Evolutionary conservation across 2,888 invertebrate genomes (phyloP).

Genomic region (Diplolepis rosae): DNA sequence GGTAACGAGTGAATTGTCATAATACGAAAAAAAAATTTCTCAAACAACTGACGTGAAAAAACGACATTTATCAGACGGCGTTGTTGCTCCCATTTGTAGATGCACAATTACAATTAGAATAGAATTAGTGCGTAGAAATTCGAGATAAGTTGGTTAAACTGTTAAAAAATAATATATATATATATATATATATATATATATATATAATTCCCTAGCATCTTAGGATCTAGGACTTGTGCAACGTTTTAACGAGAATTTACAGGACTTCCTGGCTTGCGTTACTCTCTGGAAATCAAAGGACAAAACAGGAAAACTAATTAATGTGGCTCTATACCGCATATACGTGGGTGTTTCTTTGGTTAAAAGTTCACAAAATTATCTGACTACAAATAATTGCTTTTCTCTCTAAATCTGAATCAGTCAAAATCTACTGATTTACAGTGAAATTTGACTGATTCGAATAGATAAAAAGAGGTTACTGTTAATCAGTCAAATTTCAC

Average conservation of each 20-base stretch:
- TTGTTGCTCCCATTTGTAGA: slow-evolving; percentile 73
- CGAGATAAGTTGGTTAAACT: slow-evolving; percentile 65
- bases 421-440: no score
- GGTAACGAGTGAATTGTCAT: neutral
- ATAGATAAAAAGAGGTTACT: no score
- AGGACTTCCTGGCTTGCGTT: slow-evolving; percentile 33
- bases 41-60: slow-evolving; percentile 26
- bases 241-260: slow-evolving; percentile 55
- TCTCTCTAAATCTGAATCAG: no score
- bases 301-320: slow-evolving; percentile 29
- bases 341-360: slow-evolving; percentile 36
- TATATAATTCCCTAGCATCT: slow-evolving; percentile 23
- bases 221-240: slow-evolving; percentile 19
- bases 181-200: slow-evolving; percentile 28
- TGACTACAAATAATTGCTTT: neutral
- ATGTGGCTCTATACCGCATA: slow-evolving; percentile 3
- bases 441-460: no score
- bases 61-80: slow-evolving; percentile 50
- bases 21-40: slow-evolving; percentile 28
- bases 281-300: slow-evolving; percentile 33
- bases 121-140: slow-evolving; percentile 66
- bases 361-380: slow-evolving; percentile 40
- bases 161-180: slow-evolving; percentile 38
- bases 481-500: no score
- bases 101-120: slow-evolving; percentile 69